These are phyloP conservation scores for Pachycephus smyrnensis DNA, from an alignment of 2,888 invertebrate genomes.

Conservation along the genomic window DNA sequence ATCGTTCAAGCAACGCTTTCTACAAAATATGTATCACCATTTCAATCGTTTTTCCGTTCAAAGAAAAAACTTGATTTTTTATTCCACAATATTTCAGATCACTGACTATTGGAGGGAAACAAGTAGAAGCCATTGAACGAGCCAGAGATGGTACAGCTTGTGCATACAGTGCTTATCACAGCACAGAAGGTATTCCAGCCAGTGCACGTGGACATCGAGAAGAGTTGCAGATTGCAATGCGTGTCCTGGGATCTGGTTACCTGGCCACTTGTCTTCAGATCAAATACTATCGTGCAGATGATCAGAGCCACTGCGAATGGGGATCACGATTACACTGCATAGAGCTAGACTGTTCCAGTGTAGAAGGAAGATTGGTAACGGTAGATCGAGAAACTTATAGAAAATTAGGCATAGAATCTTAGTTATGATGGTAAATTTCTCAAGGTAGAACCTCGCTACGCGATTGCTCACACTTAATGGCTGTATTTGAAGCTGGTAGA, in stretches of 20 bases:
- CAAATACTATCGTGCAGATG: slow-evolving; percentile 70
- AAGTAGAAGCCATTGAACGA: slow-evolving; percentile 63
- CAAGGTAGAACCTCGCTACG: background rate
- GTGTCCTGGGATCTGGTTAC: slow-evolving; percentile 67
- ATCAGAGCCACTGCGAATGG: slow-evolving; percentile 70
- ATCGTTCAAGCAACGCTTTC: too few relatives aligned
- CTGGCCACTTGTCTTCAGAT: slow-evolving; percentile 69
- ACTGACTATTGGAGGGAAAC: slow-evolving; percentile 62
- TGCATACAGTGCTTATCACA: slow-evolving; percentile 68
- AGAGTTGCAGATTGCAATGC: slow-evolving; percentile 67
- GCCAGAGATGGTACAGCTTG: slow-evolving; percentile 68
- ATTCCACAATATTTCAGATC: slow-evolving; percentile 45
- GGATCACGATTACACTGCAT: slow-evolving; percentile 70
- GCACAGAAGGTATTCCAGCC: slow-evolving; percentile 63
- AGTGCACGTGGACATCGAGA: slow-evolving; percentile 68
- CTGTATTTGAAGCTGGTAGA: background rate
- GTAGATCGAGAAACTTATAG: slow-evolving; percentile 68
- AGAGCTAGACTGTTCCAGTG: slow-evolving; percentile 69
- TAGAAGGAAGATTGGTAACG: slow-evolving; percentile 67
- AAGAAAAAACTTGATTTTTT: background rate
- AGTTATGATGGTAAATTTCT: slow-evolving; percentile 21
- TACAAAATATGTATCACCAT: too few relatives aligned
- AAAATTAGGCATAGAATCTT: slow-evolving; percentile 59
- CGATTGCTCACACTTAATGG: background rate
- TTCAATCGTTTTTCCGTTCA: too few relatives aligned